Evolutionary conservation across 2,888 invertebrate genomes (phyloP), one percentile per base, ranked within the genome.

Genomic region (Cloeon dipterum): DNA sequence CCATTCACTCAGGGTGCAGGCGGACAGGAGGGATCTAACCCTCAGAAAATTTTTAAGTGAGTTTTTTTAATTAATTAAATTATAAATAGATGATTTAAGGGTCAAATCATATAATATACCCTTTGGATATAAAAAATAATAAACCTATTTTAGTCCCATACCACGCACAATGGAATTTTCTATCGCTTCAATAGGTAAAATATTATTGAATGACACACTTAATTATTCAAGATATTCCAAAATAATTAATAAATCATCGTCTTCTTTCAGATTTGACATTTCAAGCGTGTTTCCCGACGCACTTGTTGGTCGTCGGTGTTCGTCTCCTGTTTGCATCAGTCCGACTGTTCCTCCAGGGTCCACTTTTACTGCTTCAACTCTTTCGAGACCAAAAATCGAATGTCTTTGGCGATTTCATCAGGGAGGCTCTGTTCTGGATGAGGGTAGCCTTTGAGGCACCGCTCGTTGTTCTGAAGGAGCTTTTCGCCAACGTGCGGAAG

Each of bases 391-490:
- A 36, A 10, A 26, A 26, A 25, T 36, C 33, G 18, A 17, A 32
- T 17, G 2, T 41, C 26, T 26, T 26, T n/a, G 23, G 21, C 34
- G 47, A 54, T 34, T 58, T 63, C 1, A 36, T 48, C 2, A 45
- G 53, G 26, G 66, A 67, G 43, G 35, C 59, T 1, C 34, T 56
- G 2, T 57, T 60, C 26, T 59, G 59, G 37, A 41, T 49, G 2
- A 50, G 53, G 42, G 53, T 64, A 8, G 45, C 59, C 1, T 55
- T 65, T 39, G 53, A 51, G 10, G 63, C 64, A 0, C 66, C 67
- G 0, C 56, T 60, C 42, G 56, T 58, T 3, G 54, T 69, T n/a
- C 45, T 66, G 3, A 59, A 65, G 32, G 73, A 75, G 47, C 57
- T 73, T 2, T 58, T 74, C 1, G 26, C 21, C 3, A 32, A 26